Evolutionary conservation across 2,888 invertebrate genomes (phyloP).

Genomic region (Catonia carolina): DNA sequence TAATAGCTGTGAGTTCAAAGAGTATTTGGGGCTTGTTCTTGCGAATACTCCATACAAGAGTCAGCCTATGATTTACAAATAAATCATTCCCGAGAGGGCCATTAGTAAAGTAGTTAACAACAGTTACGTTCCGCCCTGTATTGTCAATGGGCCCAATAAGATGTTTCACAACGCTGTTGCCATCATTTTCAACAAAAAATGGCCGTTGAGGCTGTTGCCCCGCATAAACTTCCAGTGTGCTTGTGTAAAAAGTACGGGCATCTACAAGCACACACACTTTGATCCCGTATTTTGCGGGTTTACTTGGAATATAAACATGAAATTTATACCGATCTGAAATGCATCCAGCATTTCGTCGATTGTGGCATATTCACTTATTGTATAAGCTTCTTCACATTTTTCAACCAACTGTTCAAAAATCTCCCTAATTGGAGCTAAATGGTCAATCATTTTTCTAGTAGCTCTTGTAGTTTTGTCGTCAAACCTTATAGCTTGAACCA

Average conservation of each 20-base stretch:
- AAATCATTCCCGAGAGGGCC: constrained; percentile 9
- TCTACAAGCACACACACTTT: constrained; percentile 34
- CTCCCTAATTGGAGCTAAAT: background rate
- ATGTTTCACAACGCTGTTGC: constrained; percentile 26
- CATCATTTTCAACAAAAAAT: constrained; percentile 19
- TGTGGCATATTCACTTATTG: constrained; percentile 11
- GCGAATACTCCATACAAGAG: constrained; percentile 2
- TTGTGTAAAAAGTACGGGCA: constrained; percentile 25
- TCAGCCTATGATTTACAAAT: constrained; percentile 2
- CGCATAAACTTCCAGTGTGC: constrained; percentile 27
- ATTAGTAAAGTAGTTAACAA: constrained; percentile 6
- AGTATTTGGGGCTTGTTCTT: constrained; percentile 4
- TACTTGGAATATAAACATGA: constrained; percentile 35
- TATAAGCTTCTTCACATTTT: constrained; percentile 7
- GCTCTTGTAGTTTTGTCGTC: constrained; percentile 7
- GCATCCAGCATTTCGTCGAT: constrained; percentile 14
- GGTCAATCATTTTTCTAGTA: background rate
- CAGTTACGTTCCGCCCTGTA: constrained; percentile 8
- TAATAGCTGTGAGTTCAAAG: background rate
- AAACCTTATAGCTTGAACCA: constrained; percentile 13
- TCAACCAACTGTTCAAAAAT: constrained; percentile 10
- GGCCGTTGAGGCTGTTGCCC: constrained; percentile 27
- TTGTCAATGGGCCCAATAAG: constrained; percentile 22
- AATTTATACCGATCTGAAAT: constrained; percentile 29
- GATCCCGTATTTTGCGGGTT: constrained; percentile 37